These are phyloP conservation scores for Patella vulgata DNA, from an alignment of 1,140 invertebrate genomes.

Conservation along the genomic window DNA sequence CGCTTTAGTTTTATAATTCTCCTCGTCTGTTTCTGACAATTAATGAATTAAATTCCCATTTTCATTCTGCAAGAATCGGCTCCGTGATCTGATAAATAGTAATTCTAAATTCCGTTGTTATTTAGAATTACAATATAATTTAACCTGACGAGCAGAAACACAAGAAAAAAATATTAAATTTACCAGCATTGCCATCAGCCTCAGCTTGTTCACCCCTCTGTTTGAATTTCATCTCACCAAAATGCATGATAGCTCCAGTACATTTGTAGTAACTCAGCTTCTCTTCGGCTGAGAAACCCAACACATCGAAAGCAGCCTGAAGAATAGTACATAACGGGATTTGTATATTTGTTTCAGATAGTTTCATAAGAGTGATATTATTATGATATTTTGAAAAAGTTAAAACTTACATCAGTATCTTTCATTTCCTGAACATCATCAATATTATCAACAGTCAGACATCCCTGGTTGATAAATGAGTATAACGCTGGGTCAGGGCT, in stretches of 20 bases:
- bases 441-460: conserved; percentile 92
- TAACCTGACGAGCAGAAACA: no score
- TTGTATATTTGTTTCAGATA: no score
- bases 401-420: conserved; percentile 94
- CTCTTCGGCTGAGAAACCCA: conserved; percentile 95
- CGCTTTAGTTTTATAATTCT: no score
- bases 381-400: no score
- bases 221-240: conserved; percentile 99
- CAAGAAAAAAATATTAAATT: no score
- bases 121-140: no score
- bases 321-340: conserved; percentile 14
- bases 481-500: conserved; percentile 86
- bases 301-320: conserved; percentile 96
- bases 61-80: no score
- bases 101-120: no score
- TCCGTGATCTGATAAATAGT: no score
- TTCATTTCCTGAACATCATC: conserved; percentile 95
- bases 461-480: conserved; percentile 95
- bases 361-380: no score
- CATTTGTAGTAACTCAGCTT: conserved; percentile 96
- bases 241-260: conserved; percentile 96
- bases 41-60: no score
- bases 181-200: conserved; percentile 84
- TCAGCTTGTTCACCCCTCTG: conserved; percentile 99
- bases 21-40: no score